phyloP scores from a whole-genome alignment of 2,113 vertebrate species.

The Muntiacus muntjak region DNA sequence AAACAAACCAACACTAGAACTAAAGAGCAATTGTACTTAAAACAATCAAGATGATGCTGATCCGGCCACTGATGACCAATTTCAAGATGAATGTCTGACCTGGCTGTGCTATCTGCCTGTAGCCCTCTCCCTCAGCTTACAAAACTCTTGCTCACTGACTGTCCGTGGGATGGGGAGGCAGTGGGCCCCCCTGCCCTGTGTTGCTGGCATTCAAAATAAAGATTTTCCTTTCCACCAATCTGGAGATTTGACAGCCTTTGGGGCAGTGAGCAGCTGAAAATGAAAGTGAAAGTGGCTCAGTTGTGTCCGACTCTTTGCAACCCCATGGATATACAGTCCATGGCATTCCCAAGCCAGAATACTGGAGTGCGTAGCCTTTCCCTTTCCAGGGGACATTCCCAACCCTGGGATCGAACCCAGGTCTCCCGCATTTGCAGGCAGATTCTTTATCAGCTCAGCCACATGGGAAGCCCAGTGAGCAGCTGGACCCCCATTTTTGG shows the following conservation, averaged over 20 bases:
- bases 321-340: neutral
- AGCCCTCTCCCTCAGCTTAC: neutral
- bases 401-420: neutral
- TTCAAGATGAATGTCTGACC: neutral
- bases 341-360: neutral
- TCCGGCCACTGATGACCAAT: neutral
- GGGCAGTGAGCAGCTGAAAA: neutral
- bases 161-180: neutral
- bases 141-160: neutral
- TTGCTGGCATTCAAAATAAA: neutral
- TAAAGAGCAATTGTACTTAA: neutral
- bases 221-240: neutral
- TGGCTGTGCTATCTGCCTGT: neutral
- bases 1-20: neutral
- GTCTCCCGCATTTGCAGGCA: fast-evolving
- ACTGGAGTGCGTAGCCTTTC: neutral
- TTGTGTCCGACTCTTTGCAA: neutral
- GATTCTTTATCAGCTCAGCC: neutral
- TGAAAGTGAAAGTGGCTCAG: neutral
- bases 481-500: neutral
- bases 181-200: neutral
- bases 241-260: neutral
- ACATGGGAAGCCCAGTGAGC: neutral
- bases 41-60: neutral
- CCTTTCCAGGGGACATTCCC: neutral